Evolutionary conservation across 2,888 invertebrate species (phyloP), one percentile per base, ranked within the genome.

Genomic region (Ichneumoninae sp.): DNA sequence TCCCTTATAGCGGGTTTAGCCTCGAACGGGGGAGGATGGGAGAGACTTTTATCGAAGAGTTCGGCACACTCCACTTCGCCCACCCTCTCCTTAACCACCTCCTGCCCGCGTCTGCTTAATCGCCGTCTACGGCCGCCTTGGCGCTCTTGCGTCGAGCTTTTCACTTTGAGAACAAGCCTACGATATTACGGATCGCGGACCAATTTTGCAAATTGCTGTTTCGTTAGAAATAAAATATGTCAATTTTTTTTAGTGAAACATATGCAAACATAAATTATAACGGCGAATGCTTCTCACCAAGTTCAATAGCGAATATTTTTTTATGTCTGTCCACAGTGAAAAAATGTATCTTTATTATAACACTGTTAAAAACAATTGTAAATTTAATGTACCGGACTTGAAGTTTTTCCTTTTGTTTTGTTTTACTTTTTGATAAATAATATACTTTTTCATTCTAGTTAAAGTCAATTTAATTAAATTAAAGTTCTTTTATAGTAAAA

Each of bases 41-140:
- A 75, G 44, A 79, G 75, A 81, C 82, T 82, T 82, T 82, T 84
- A 84, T 84, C 84, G 84, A 13, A 57, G 47, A 66, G 66, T 75
- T 79, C 75, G 75, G 79, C 60, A 75, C 75, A 50, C 70, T 60
- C 66, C n/a, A 30, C 44, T 69, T 47, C 44, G 16, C 13, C 3
- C 16, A 16, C 62, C 77, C 71, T 26, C 30, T 33, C n/a, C 30
- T 57, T 26, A 22, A 26, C 26, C 26, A 26, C 26, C 26, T 26
- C 26, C 26, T 26, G 26, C 26, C 26, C 26, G 26, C 26, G 26
- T 26, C 26, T 26, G 26, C 26, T 84, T 81, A 71, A 70, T 68
- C 50, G 70, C 57, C 65, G 57, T 57, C 30, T 19, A 26, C 30
- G n/a, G 62, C 50, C n/a, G 70, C 62, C 36, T 40, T 36, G 40